Evolutionary conservation across 2,113 vertebrate genomes (phyloP).

Genomic region (Anolis carolinensis): DNA sequence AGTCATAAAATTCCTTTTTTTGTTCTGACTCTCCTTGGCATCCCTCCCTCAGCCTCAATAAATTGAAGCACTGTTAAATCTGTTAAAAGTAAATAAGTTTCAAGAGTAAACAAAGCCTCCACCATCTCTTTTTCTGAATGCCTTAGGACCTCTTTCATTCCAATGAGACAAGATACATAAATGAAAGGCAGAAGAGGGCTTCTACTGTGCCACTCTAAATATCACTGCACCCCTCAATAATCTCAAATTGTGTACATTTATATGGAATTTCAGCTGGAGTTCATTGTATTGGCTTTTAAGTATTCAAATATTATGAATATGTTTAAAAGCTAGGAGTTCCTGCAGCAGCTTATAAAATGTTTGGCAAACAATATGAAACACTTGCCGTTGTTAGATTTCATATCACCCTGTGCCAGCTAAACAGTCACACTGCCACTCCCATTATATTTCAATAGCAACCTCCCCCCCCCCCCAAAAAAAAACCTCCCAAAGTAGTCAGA

Average conservation of each 20-base stretch:
- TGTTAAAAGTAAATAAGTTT: background rate
- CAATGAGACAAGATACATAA: background rate
- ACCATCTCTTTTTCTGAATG: background rate
- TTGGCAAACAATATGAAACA: background rate
- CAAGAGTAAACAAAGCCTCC: background rate
- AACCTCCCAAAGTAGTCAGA: no score
- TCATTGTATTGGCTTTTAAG: background rate
- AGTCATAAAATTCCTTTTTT: background rate
- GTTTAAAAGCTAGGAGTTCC: background rate
- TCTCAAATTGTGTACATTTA: background rate
- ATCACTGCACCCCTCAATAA: background rate
- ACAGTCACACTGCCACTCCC: no score
- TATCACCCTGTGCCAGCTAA: background rate
- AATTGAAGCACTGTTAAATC: background rate
- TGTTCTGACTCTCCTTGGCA: background rate
- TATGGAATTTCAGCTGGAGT: background rate
- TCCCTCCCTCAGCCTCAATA: background rate
- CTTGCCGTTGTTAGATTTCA: background rate
- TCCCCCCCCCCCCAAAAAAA: no score
- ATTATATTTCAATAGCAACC: no score
- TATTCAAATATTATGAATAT: background rate
- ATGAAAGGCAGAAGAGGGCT: background rate
- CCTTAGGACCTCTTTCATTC: background rate
- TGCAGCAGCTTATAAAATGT: background rate
- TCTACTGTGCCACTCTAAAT: background rate